A percentile compares a stretch with the other conserved stretches of the same genome.
phyloP scores from a whole-genome alignment of 2,888 invertebrate genomes.

The Drosophila formosana region DNA sequence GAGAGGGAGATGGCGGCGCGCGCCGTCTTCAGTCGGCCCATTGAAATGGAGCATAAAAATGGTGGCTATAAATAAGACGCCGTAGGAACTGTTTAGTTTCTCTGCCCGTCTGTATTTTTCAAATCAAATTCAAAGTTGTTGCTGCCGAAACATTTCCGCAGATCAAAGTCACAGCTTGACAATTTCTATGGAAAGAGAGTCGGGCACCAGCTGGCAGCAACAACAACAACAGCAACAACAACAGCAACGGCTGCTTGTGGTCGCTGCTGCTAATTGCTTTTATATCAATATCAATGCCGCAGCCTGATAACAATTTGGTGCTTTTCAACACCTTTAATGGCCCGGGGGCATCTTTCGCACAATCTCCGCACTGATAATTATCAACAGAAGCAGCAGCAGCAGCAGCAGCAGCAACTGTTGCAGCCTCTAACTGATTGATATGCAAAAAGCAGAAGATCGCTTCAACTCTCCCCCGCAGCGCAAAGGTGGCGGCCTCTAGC shows the following conservation, averaged over 20 bases:
- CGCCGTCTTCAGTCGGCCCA: conserved; percentile 67
- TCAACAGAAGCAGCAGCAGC: conserved; percentile 51
- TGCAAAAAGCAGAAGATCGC: conserved; percentile 41
- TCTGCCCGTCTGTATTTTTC: conserved; percentile 44
- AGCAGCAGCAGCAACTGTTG: conserved; percentile 27
- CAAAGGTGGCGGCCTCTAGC: conserved; percentile 53
- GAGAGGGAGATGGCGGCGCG: conserved; percentile 8
- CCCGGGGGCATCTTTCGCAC: conserved; percentile 53
- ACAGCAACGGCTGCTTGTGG: conserved; percentile 28
- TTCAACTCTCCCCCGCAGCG: conserved; percentile 7
- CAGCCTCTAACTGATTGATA: conserved; percentile 61
- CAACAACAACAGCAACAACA: conserved; percentile 11
- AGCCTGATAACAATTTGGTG: conserved; percentile 61
- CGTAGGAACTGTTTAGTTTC: conserved; percentile 52
- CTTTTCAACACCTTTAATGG: conserved; percentile 70
- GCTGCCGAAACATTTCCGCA: conserved; percentile 77
- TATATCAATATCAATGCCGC: conserved; percentile 66
- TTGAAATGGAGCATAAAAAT: conserved; percentile 80
- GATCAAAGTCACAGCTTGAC: conserved; percentile 81
- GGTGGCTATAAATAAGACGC: conserved; percentile 77
- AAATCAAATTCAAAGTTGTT: conserved; percentile 75
- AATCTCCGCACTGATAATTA: conserved; percentile 52
- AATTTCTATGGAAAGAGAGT: conserved; percentile 67
- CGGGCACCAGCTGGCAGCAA: conserved; percentile 22
- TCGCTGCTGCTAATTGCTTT: conserved; percentile 74